A percentile compares a stretch with the other conserved stretches of the same genome.
phyloP scores from a whole-genome alignment of 1,140 invertebrate species.

The Diorhabda carinulata region DNA sequence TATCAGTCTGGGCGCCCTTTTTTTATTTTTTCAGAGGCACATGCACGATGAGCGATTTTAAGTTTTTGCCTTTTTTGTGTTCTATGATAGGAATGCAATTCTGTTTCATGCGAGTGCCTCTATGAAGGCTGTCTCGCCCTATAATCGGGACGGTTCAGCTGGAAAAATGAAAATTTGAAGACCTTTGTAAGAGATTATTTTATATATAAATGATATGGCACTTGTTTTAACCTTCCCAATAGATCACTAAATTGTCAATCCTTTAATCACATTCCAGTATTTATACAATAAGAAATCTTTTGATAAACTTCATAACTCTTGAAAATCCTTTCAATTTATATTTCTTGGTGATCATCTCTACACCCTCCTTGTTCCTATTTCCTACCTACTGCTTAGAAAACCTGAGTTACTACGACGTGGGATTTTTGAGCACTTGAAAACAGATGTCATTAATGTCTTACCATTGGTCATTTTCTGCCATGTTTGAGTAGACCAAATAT shows the following conservation, averaged over 20 bases:
- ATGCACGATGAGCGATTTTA: slow-evolving; percentile 55
- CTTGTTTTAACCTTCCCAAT: slow-evolving; percentile 1
- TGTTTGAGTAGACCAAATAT: slow-evolving; percentile 16
- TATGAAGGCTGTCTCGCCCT: slow-evolving; percentile 23
- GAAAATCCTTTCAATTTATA: not conserved
- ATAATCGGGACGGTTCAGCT: slow-evolving; percentile 11
- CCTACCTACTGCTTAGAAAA: not conserved
- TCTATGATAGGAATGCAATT: slow-evolving; percentile 43
- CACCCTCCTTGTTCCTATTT: not conserved
- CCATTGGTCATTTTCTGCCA: slow-evolving; percentile 16
- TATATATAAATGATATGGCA: not conserved
- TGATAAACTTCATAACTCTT: not conserved
- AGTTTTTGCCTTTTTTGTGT: slow-evolving; percentile 44
- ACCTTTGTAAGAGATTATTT: slow-evolving; percentile 19
- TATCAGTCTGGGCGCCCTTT: slow-evolving; percentile 59
- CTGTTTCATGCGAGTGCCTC: slow-evolving; percentile 47
- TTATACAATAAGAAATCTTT: too few species aligned
- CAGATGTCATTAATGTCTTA: slow-evolving; percentile 14
- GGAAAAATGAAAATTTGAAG: slow-evolving; percentile 3
- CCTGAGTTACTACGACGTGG: not conserved
- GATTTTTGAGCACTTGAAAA: slow-evolving; percentile 11
- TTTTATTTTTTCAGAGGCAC: slow-evolving; percentile 69
- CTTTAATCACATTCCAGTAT: too few species aligned
- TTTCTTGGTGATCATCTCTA: not conserved
- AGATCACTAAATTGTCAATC: not conserved